phyloP scores from a whole-genome alignment of 2,888 invertebrate species.

The Chirona hameri region DNA sequence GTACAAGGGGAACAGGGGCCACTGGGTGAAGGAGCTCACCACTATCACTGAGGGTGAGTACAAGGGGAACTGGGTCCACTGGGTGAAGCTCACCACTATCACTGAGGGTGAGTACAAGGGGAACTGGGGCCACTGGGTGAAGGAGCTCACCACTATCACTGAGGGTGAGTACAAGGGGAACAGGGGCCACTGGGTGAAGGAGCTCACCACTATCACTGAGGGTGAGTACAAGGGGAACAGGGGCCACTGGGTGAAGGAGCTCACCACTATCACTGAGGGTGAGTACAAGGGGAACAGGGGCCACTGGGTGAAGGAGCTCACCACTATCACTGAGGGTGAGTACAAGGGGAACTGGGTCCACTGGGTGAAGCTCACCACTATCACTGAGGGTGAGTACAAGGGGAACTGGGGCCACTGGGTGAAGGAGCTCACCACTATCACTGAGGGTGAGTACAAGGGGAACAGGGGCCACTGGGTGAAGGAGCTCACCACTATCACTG shows the following conservation, averaged over 20 bases:
- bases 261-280: constrained; percentile 74
- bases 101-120: constrained; percentile 49
- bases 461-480: constrained; percentile 77
- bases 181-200: constrained; percentile 72
- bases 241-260: constrained; percentile 71
- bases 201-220: constrained; percentile 69
- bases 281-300: constrained; percentile 68
- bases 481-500: constrained; percentile 69
- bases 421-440: constrained; percentile 67
- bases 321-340: constrained; percentile 73
- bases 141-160: constrained; percentile 70
- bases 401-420: constrained; percentile 79
- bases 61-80: too few species aligned
- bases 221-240: constrained; percentile 74
- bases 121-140: constrained; percentile 76
- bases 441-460: constrained; percentile 69
- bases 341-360: constrained; percentile 68
- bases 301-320: constrained; percentile 74
- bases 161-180: constrained; percentile 72
- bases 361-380: constrained; percentile 72
- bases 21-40: too few species aligned
- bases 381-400: constrained; percentile 70
- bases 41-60: too few species aligned
- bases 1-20: too few species aligned
- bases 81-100: too few species aligned